Base-by-base conservation (phyloP, 2,113 vertebrate species). In the Manacus vitellinus region DNA sequence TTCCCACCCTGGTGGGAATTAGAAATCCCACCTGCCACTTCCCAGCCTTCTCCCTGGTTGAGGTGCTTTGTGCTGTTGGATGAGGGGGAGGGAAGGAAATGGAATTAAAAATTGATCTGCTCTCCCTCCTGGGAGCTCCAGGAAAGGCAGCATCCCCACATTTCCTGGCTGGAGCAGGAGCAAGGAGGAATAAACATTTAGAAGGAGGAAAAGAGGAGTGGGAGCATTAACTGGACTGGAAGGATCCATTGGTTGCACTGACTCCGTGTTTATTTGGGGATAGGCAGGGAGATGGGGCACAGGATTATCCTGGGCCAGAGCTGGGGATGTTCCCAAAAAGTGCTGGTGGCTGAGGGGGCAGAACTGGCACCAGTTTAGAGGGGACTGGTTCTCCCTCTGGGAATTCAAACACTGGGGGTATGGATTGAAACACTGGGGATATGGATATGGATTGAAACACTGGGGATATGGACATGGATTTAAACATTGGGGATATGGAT, bases 61-160 rank as follows among this genome's bases (percentile, higher is more conserved):
- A 55, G 61, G 43, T 46, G 56, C 49, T 95, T 88, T 81, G 17
- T 6, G 1, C 39, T 27, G 8, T 9, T 33, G 46, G 58, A 82
- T 31, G 23, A 90, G 27, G 21, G 30, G 58, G 33, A 76, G 41
- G 67, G 66, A n/a, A 73, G 58, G 75, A 79, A 92, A 88, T 62
- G 12, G 51, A 68, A 94, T 92, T 58, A 80, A 76, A 89, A 66
- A 92, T 77, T 20, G 37, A 95, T 96, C n/a, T 14, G 49, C 59
- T 65, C 62, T 21, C 8, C n/a, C 92, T 70, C 88, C 51, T 9
- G 78, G 67, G 88, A 94, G 51, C 51, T 44, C 71, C 24, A 7
- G 41, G 82, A 61, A 75, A 85, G 33, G 71, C 58, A 76, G 4
- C 68, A 59, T 92, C 67, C 62, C 67, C 33, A 31, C 14, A 49